phyloP scores from a whole-genome alignment of 2,888 invertebrate genomes.

The Mamestra brassicae region DNA sequence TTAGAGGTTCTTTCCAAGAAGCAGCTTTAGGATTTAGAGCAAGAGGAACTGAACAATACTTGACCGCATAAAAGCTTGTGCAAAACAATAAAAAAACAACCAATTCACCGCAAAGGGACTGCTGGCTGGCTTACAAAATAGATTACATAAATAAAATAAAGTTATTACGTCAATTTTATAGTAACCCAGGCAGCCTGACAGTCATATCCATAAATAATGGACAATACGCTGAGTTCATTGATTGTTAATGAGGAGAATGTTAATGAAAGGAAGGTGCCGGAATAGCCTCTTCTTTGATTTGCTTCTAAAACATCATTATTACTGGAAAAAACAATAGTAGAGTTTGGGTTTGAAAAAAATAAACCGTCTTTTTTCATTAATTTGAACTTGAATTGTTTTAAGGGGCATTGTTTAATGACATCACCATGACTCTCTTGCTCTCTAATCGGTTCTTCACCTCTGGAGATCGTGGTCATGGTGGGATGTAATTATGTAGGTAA shows the following conservation, averaged over 20 bases:
- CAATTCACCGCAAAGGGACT: constrained; percentile 6
- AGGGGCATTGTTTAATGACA: no score
- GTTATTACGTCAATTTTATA: constrained; percentile 24
- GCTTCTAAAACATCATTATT: constrained; percentile 6
- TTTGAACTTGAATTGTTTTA: no score
- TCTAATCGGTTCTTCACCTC: no score
- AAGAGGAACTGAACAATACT: neutral
- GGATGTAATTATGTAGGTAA: no score
- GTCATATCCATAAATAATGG: constrained; percentile 28
- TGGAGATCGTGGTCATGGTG: no score
- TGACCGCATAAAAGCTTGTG: neutral
- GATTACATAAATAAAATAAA: constrained; percentile 34
- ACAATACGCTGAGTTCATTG: constrained; percentile 14
- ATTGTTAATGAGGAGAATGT: constrained; percentile 11
- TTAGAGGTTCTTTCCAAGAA: neutral
- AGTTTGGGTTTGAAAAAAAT: neutral
- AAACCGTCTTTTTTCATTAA: no score
- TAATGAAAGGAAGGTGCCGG: constrained; percentile 45
- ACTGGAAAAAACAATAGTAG: neutral
- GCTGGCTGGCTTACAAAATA: constrained; percentile 16
- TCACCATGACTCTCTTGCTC: no score
- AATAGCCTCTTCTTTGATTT: neutral
- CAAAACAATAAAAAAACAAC: neutral
- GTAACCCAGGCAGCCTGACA: constrained; percentile 4
- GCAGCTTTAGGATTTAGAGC: neutral